Conservation (phyloP, 2,797 vertebrate genomes). For the Alauda arvensis region DNA sequence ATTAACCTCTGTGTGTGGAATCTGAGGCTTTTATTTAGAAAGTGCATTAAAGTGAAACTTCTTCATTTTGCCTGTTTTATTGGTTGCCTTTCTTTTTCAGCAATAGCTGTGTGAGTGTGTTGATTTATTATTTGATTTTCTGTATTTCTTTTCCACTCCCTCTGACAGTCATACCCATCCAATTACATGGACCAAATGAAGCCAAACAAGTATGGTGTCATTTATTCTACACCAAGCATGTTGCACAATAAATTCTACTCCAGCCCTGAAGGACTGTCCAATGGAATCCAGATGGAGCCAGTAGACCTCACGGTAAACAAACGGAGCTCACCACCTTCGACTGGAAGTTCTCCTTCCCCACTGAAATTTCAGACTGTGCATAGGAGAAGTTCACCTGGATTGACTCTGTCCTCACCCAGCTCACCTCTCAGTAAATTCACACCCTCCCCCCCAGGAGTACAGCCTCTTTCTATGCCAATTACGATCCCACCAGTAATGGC, state of each 20-base stretch:
- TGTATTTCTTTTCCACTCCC: background rate
- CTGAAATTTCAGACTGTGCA: slow-evolving; percentile 75
- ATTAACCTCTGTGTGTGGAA: background rate
- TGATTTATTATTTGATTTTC: background rate
- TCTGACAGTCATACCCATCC: slow-evolving; percentile 78
- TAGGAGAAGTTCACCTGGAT: slow-evolving; percentile 73
- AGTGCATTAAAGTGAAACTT: background rate
- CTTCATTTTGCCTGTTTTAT: background rate
- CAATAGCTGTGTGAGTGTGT: background rate
- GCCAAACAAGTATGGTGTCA: slow-evolving; percentile 81
- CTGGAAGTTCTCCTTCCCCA: slow-evolving; percentile 78
- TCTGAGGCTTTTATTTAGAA: background rate
- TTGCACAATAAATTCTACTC: slow-evolving; percentile 75
- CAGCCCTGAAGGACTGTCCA: slow-evolving; percentile 68
- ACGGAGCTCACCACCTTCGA: slow-evolving; percentile 80
- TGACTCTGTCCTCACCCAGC: slow-evolving; percentile 74
- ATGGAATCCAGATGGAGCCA: slow-evolving; percentile 88
- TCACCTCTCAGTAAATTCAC: slow-evolving; percentile 80
- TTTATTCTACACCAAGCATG: slow-evolving; percentile 77
- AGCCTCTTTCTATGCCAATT: slow-evolving; percentile 78
- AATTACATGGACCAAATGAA: slow-evolving; percentile 85
- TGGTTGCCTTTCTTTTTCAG: background rate
- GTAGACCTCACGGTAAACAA: slow-evolving; percentile 94
- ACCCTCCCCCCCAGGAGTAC: slow-evolving; percentile 71
- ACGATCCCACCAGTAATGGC: slow-evolving; percentile 79